Evolutionary conservation across 35 echinoderm and acorn worm genomes (phyloP), one percentile per base, ranked within the genome.

Genomic region (Patiria miniata): DNA sequence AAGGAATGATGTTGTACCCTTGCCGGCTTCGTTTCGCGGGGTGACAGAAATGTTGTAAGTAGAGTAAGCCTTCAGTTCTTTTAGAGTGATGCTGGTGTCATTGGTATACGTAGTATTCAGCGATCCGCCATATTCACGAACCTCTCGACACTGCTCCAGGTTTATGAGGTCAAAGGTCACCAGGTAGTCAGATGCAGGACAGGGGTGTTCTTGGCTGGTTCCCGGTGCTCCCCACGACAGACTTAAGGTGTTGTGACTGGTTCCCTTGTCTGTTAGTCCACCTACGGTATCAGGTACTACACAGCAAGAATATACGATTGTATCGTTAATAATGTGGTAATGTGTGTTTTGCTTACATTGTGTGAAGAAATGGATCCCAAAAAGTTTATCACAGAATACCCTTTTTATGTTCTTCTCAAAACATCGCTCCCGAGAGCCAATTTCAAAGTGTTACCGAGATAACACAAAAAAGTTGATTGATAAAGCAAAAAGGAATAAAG

Each of bases 101-200:
- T 9, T 65, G 8, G 30, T 32, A 21, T 23, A 18, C 14, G 60
- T 65, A 19, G 30, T 32, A 21, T 23, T 65, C 14, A 65, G 14
- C 30, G 2, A 65, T 26, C 14, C 60, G 1, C 14, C 2, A 8
- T 47, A 12, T 0, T 65, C 0, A 26, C 22, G 60, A 65, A n/a
- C 60, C 1, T 65, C 60, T 4, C 14, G 0, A 22, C 60, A 65
- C 12, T 65, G 60, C 12, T 65, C 60, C 21, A 65, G 60, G 14
- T 65, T 26, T 65, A 19, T 65, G 30, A 65, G 60, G 60, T 15
- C n/a, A 65, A 26, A 65, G 60, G 60, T 65, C 60, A 65, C 60
- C 60, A 65, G 60, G n/a, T 65, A 65, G 60, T 65, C 60, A 65
- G n/a, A 26, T n/a, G 60, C 60, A 65, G 60, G 60, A 21, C 60